Evolutionary conservation across 2,113 vertebrate species (phyloP), one percentile per base, ranked within the genome.

Genomic region (Pleuronectes platessa): DNA sequence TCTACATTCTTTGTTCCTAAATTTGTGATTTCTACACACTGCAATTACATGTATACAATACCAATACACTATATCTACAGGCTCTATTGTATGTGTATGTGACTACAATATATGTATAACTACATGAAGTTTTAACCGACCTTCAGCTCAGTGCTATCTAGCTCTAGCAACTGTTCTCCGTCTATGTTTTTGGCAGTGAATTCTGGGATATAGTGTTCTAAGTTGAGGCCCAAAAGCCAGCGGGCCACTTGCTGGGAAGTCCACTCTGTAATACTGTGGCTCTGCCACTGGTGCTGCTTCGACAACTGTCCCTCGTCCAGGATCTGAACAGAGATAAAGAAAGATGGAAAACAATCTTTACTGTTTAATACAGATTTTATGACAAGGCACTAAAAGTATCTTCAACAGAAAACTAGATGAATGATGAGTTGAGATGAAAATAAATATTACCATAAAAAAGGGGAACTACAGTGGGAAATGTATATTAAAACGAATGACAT

Each of bases 151-250:
- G 87, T 82, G 67, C 96, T 96, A 81, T 97, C 96, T 90, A 99
- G 90, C 81, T 95, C 96, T 66, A 99, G 94, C 71, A 99, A 95
- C 71, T 95, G 94, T 53, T 96, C 95, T 85, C 98, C 98, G 5
- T 96, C 95, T 80, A 99, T 88, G 80, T 96, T 96, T 80, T 96
- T 96, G 93, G 96, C 94, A 86, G 93, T 96, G 94, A 99, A 99
- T 93, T 97, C 95, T 27, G 96, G 92, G 82, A 97, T 94, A 59
- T 97, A 95, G 49, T 96, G 96, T 70, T 99, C 96, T 88, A 99
- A 92, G 92, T 94, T 96, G 71, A 99, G 94, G 82, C 95, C 96
- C 92, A 92, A 90, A 31, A 99, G 85, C 98, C 98, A 99, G 90
- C 94, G 94, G 51, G 95, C 94, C 71, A 99, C 98, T 77, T 98